These are phyloP conservation scores for Cyprinodon tularosa DNA, from an alignment of 2,113 vertebrate genomes.

Conservation along the genomic window DNA sequence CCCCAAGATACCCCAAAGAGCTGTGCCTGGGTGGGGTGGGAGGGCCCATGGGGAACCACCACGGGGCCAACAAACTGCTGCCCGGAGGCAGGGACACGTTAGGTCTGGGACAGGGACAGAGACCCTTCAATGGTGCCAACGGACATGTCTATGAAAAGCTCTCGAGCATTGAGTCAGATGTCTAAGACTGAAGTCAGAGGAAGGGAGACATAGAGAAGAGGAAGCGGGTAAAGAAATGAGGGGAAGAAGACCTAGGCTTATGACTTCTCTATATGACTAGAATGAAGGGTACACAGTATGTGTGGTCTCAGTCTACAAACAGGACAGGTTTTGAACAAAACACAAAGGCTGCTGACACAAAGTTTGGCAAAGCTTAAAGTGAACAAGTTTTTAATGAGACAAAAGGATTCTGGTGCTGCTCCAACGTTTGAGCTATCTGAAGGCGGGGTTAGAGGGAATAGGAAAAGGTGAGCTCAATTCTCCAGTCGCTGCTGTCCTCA, in stretches of 20 bases:
- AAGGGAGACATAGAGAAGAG: constrained; percentile 50
- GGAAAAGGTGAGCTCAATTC: constrained; percentile 44
- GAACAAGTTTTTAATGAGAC: constrained; percentile 54
- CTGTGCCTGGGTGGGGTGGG: constrained; percentile 83
- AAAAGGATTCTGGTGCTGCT: constrained; percentile 64
- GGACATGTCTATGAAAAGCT: constrained; percentile 99
- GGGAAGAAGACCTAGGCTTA: constrained; percentile 21
- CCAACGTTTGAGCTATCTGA: constrained; percentile 45
- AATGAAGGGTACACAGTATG: constrained; percentile 38
- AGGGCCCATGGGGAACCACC: constrained; percentile 80
- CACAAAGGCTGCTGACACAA: constrained; percentile 42
- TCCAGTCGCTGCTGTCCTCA: constrained; percentile 61
- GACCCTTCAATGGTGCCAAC: constrained; percentile 98
- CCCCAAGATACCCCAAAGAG: constrained; percentile 93
- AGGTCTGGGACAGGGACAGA: constrained; percentile 84
- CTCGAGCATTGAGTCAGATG: constrained; percentile 99
- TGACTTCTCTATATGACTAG: constrained; percentile 49
- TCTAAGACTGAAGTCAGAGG: constrained; percentile 85
- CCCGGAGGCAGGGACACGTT: constrained; percentile 78
- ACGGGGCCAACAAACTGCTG: constrained; percentile 76
- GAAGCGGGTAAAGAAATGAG: constrained; percentile 42
- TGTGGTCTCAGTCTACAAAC: constrained; percentile 43
- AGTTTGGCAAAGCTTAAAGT: constrained; percentile 40
- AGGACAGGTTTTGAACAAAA: constrained; percentile 52
- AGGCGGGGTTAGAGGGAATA: constrained; percentile 35